Base-by-base conservation (phyloP, 1,140 invertebrate species). In the Drosophila nikananu region DNA sequence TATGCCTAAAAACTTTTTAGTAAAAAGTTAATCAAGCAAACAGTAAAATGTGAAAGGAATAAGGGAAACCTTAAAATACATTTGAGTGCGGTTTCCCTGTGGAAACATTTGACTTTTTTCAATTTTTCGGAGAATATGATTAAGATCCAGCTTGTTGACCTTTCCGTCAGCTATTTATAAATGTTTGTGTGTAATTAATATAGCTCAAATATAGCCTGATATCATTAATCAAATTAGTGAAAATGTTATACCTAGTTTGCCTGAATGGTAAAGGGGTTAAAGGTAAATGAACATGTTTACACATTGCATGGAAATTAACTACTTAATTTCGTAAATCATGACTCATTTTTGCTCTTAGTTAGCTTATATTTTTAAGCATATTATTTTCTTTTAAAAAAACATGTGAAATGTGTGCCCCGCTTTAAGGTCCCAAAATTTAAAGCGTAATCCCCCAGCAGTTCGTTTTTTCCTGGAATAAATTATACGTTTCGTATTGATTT, bases 211-310 rank as follows among this genome's bases (percentile, higher is more conserved):
- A 23, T 2, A 5, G 19, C 10, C 15, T 23, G n/a, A 55, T 60
- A 32, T 61, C 8, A 4, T 2, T 23, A 42, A 75, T 64, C 59
- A 64, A 74, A 74, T 73, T 73, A 61, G 6, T 25, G 4, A 48
- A 25, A 39, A 27, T 23, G 48, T 32, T 10, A 9, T 41, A 15
- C 9, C 27, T 49, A 27, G 9, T 9, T 21, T 30, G 1, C 13
- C 4, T 8, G 10, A 19, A 49, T 46, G 44, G 6, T 23, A 7
- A 46, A 8, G 9, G 17, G 32, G 21, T 13, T 2, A 5, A n/a
- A 61, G 8, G 9, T 6, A 0, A 23, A 35, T 17, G 2, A 25
- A 15, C 13, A 10, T 35, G 19, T 35, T 21, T 1, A 8, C 4
- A 54, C 13, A 6, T 15, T 35, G 19, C 30, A 17, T 10, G 13